Evolutionary conservation across 2,113 vertebrate species (phyloP).

Genomic region (Myodes glareolus): DNA sequence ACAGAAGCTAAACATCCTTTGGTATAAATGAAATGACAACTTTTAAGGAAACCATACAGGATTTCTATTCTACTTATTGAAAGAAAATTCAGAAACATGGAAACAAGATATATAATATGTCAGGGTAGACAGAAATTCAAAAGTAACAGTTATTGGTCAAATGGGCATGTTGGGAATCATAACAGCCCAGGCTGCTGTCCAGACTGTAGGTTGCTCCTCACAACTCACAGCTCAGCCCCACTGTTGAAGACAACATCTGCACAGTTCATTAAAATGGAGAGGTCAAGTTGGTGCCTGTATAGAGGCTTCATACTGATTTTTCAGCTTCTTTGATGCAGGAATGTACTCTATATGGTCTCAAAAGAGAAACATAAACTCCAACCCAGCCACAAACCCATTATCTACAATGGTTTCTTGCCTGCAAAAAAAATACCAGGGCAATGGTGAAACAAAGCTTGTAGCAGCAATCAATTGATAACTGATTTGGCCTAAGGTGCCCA

Average conservation of each 20-base stretch:
- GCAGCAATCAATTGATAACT: background rate
- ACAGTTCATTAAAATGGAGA: background rate
- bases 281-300: background rate
- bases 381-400: background rate
- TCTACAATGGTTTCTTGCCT: background rate
- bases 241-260: background rate
- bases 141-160: background rate
- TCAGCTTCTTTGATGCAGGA: background rate
- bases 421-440: background rate
- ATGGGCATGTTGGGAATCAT: background rate
- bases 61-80: background rate
- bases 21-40: background rate
- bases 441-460: background rate
- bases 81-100: accelerated
- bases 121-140: background rate
- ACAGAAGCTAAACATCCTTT: background rate
- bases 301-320: background rate
- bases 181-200: background rate
- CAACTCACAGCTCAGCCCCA: background rate
- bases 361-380: background rate
- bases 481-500: background rate
- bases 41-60: background rate
- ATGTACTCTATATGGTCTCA: background rate
- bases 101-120: background rate
- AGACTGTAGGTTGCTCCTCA: background rate